A percentile compares a stretch with the other conserved stretches of the same genome.
These are phyloP conservation scores for Oopsacas minuta DNA, from an alignment of 37 sponge, comb jelly and placozoan species.

Conservation along the genomic window DNA sequence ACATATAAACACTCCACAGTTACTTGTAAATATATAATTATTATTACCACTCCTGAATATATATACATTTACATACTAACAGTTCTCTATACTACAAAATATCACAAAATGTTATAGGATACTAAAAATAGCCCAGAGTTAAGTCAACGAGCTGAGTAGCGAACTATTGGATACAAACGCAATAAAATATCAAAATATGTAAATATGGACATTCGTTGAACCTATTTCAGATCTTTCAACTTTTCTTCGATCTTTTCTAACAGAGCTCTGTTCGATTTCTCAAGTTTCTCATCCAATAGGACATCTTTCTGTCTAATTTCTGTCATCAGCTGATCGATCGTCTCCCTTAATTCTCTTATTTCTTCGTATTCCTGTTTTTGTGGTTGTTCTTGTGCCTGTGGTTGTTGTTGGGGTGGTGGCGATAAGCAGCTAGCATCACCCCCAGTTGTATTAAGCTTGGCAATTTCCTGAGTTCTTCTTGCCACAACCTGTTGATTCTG, in stretches of 20 bases:
- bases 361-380: not conserved
- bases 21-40: no score
- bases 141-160: no score
- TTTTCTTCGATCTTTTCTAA: not conserved
- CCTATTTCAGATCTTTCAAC: not conserved
- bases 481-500: not conserved
- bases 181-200: no score
- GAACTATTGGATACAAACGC: no score
- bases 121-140: no score
- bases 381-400: not conserved
- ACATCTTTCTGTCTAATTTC: not conserved
- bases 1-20: no score
- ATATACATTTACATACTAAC: no score
- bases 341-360: not conserved
- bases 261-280: not conserved
- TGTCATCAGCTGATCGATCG: not conserved
- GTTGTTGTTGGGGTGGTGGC: not conserved
- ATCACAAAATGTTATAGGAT: no score
- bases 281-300: not conserved
- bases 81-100: no score
- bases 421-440: not conserved
- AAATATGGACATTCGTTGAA: not conserved
- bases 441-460: not conserved
- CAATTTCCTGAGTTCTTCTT: not conserved
- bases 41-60: no score